Base-by-base conservation (phyloP, 2,113 vertebrate species). In the Osmerus mordax region DNA sequence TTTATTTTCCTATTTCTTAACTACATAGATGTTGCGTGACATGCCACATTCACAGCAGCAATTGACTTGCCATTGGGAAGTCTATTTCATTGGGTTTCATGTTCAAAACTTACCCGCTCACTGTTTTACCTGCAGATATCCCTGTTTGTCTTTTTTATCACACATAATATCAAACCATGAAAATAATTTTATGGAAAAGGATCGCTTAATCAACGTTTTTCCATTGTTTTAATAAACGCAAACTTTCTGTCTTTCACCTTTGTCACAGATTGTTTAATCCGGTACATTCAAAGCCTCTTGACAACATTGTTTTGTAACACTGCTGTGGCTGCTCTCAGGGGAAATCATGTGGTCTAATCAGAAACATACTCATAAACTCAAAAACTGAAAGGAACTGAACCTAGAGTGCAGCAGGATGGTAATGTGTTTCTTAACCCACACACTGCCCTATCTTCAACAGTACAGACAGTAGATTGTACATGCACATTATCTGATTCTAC, bases 311-410 rank as follows among this genome's bases (percentile, higher is more conserved):
- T 87, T 77, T 83, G 81, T 69, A 78, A 75, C 80, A 75, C 77
- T 69, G 75, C 83, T 82, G 78, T 56, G 60, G 59, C 25, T 76
- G 76, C 66, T 88, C 88, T 82, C 75, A 55, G 23, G 85, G 84
- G 87, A 91, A 90, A 89, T 87, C 75, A 87, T 71, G 67, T 0
- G 66, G 78, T 41, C 81, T 90, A 91, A 91, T 91, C 73, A 74
- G 85, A 91, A 92, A 89, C 89, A 91, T 85, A 81, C 75, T 65
- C 69, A n/a, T 71, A 28, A 52, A 69, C 71, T 11, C 25, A 13
- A 28, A 12, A 11, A 72, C 7, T 2, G 2, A 29, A 32, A 16
- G 6, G 28, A 67, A 36, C 53, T 47, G 19, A 51, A 66, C 65
- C 9, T 4, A 21, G 13, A 54, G 51, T 28, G 51, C 5, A 18